A percentile compares a stretch with the other conserved stretches of the same genome.
Evolutionary conservation across 2,797 vertebrate genomes (phyloP).

Genomic region (Discoglossus pictus): DNA sequence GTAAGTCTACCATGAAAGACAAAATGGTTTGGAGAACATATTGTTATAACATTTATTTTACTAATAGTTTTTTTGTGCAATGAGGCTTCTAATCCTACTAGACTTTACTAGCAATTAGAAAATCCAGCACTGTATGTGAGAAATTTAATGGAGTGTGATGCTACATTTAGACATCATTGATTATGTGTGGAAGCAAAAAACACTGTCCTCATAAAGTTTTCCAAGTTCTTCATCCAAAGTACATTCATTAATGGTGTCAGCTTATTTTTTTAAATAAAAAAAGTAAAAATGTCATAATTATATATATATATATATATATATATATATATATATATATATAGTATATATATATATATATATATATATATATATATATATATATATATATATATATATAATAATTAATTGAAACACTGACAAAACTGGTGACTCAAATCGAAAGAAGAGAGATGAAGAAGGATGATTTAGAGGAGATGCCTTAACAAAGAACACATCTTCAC

Average conservation of each 20-base stretch:
- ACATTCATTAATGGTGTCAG: constrained; percentile 5
- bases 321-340: too few species aligned
- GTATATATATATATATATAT: too few species aligned
- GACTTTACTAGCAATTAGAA: constrained; percentile 49
- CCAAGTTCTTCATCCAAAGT: constrained; percentile 20
- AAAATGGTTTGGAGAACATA: constrained; percentile 24
- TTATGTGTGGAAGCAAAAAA: constrained; percentile 26
- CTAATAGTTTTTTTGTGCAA: constrained; percentile 51
- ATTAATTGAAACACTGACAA: too few species aligned
- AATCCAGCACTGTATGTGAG: constrained; percentile 38
- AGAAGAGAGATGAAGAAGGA: too few species aligned
- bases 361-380: too few species aligned
- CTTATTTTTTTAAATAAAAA: neutral
- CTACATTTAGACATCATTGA: constrained; percentile 47
- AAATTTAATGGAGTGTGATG: constrained; percentile 46
- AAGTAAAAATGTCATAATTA: neutral
- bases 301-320: too few species aligned
- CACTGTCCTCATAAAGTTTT: constrained; percentile 36
- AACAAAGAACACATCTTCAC: too few species aligned
- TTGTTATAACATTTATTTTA: constrained; percentile 47
- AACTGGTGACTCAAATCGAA: too few species aligned
- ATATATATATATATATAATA: too few species aligned
- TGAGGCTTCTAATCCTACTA: constrained; percentile 48
- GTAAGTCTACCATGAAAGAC: constrained; percentile 9
- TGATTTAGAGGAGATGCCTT: too few species aligned